phyloP scores from a whole-genome alignment of 2,113 vertebrate species.

The Irena cyanogastra region DNA sequence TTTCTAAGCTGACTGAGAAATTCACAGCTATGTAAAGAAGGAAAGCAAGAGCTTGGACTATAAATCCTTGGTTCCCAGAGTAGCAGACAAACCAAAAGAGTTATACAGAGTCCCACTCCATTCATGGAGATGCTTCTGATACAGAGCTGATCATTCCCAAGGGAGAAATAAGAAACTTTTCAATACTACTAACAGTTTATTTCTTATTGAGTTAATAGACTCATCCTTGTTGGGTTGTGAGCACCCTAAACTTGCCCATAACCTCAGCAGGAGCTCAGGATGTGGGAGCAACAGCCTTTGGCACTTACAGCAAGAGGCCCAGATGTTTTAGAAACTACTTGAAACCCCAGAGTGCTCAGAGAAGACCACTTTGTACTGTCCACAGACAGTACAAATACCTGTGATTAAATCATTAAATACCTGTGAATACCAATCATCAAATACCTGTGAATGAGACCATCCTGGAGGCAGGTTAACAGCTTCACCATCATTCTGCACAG shows the following conservation, averaged over 20 bases:
- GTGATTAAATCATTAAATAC: background rate
- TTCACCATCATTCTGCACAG: background rate
- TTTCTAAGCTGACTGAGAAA: background rate
- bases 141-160: background rate
- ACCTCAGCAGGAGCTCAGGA: background rate
- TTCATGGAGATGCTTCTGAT: background rate
- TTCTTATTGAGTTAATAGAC: background rate
- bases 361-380: background rate
- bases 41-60: background rate
- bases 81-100: background rate
- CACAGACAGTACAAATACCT: too few species aligned
- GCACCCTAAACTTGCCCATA: background rate
- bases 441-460: background rate
- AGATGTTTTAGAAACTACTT: background rate
- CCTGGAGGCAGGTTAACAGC: background rate
- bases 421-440: background rate
- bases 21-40: background rate
- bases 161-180: background rate
- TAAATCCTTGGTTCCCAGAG: background rate
- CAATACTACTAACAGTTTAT: background rate
- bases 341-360: background rate
- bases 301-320: background rate
- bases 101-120: background rate
- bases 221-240: background rate
- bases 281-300: background rate